Percentiles rank a stretch among this genome's conserved stretches.
Evolutionary conservation across 30 jellyfish, hydroid and myxozoan genomes (phyloP).

Genomic region (Nemopilema nomurai): DNA sequence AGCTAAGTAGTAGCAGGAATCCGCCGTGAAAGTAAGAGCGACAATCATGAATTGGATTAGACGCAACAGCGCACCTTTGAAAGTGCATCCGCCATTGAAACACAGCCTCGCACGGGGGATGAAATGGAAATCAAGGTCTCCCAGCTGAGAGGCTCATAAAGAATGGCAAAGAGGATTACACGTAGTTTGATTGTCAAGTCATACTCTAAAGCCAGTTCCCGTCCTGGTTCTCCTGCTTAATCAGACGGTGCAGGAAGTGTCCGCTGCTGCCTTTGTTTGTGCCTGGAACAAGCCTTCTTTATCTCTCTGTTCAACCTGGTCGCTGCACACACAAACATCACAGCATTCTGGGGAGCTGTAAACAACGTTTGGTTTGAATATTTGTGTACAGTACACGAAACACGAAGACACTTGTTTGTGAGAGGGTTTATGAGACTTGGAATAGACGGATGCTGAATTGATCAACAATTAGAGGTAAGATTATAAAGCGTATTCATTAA

Average conservation of each 20-base stretch:
- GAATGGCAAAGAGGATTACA: slow-evolving; percentile 4
- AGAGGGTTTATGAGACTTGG: no score
- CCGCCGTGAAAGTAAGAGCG: background rate
- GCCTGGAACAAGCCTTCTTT: background rate
- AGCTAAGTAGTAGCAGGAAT: background rate
- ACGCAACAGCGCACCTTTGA: slow-evolving; percentile 19
- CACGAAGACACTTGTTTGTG: background rate
- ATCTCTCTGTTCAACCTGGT: background rate
- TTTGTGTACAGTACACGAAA: background rate
- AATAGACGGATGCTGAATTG: no score
- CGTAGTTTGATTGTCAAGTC: background rate
- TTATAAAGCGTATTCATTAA: no score
- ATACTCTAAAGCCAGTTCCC: background rate
- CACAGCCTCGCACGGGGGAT: slow-evolving; percentile 7
- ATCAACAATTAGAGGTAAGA: background rate
- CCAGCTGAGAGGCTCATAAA: slow-evolving; percentile 3
- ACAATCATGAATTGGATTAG: background rate
- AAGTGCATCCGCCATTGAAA: slow-evolving; percentile 23
- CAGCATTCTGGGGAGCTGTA: background rate
- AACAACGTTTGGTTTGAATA: background rate
- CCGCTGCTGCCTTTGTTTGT: background rate
- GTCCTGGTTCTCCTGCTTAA: background rate
- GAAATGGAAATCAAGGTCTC: slow-evolving; percentile 6
- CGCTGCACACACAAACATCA: background rate
- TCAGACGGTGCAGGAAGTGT: background rate